Evolutionary conservation across 2,113 vertebrate species (phyloP).

Genomic region (Anthoscopus minutus): DNA sequence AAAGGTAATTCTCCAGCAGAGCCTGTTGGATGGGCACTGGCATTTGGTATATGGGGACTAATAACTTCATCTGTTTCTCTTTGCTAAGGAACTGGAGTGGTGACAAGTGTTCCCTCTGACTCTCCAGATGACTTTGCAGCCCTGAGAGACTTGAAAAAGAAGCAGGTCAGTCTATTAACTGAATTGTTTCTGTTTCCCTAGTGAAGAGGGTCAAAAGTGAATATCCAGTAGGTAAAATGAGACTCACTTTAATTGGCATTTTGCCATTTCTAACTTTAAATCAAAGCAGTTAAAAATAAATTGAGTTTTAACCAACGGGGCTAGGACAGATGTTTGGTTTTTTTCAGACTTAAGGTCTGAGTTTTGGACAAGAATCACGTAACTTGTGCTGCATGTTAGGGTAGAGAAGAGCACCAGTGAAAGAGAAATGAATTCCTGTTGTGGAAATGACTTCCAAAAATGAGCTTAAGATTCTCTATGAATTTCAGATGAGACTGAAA

Average conservation of each 20-base stretch:
- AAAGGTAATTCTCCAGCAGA: conserved; percentile 79
- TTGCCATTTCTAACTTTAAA: not conserved
- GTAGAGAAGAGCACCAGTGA: not conserved
- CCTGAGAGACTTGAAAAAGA: conserved; percentile 93
- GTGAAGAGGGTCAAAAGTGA: not conserved
- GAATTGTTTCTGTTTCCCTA: not conserved
- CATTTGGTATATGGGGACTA: not conserved
- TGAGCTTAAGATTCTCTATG: not conserved
- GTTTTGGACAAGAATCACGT: not conserved
- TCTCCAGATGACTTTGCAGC: conserved; percentile 93
- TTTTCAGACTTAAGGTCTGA: not conserved
- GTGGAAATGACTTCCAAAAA: not conserved
- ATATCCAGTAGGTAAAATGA: not conserved
- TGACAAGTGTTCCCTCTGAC: conserved; percentile 96
- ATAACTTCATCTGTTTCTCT: not conserved
- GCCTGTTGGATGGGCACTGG: not conserved
- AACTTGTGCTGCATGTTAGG: not conserved
- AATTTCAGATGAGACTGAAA: not conserved
- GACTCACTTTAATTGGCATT: not conserved
- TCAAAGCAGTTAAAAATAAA: not conserved
- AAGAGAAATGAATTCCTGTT: not conserved
- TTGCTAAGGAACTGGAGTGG: conserved; percentile 87
- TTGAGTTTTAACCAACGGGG: not conserved
- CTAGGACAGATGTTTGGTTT: not conserved
- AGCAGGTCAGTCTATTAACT: conserved; percentile 76